These are phyloP conservation scores for Ochropleura leucogaster DNA, from an alignment of 2,888 invertebrate genomes.

Conservation along the genomic window DNA sequence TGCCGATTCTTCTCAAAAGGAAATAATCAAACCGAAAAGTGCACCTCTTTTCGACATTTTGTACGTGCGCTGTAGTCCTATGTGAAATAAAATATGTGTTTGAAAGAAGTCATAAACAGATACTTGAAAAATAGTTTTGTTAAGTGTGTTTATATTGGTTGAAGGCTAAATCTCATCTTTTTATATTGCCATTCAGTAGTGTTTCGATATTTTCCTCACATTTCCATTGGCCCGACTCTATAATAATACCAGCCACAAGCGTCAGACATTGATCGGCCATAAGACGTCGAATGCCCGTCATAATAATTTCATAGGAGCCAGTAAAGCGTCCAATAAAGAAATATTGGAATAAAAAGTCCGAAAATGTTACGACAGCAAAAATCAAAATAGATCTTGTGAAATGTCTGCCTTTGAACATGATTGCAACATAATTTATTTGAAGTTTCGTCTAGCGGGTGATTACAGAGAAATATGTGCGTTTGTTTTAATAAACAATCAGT, in stretches of 20 bases:
- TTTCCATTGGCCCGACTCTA: slow-evolving; percentile 16
- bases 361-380: slow-evolving; percentile 40
- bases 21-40: too few species aligned
- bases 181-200: background rate
- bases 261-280: slow-evolving; percentile 44
- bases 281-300: slow-evolving; percentile 38
- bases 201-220: slow-evolving; percentile 13
- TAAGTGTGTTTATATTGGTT: background rate
- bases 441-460: slow-evolving; percentile 20
- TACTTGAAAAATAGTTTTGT: background rate
- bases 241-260: slow-evolving; percentile 42
- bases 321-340: slow-evolving; percentile 44
- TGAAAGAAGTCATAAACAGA: background rate
- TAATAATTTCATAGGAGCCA: slow-evolving; percentile 53
- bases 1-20: too few species aligned
- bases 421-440: slow-evolving; percentile 19
- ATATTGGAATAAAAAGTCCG: slow-evolving; percentile 46
- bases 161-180: background rate
- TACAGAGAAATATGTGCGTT: slow-evolving; percentile 25
- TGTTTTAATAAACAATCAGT: slow-evolving; percentile 23
- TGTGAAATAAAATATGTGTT: background rate
- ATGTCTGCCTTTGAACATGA: slow-evolving; percentile 24
- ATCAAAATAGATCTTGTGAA: slow-evolving; percentile 31
- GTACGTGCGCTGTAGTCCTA: too few species aligned
- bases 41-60: too few species aligned